Base-by-base conservation (phyloP, 1,140 invertebrate species). In the Pomacea maculata region DNA sequence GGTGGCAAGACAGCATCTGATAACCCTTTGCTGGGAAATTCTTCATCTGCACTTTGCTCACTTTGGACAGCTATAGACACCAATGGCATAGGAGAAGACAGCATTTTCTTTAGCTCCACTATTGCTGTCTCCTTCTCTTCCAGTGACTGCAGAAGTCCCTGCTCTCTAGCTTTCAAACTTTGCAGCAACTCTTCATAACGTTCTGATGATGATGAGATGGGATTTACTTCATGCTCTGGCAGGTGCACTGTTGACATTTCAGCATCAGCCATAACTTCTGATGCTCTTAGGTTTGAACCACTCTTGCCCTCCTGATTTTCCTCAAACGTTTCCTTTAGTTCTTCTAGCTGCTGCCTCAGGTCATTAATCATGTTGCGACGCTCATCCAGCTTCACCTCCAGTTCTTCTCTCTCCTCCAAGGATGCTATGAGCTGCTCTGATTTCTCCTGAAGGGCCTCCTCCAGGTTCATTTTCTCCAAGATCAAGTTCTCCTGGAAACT, bases 391-490 rank as follows among this genome's bases (percentile, higher is more conserved):
- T 78, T 79, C 29, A 76, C 73, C 45, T 80, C 45, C 15, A 83
- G 65, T 25, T 79, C 77, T 65, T 81, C 5, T 34, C 57, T 68
- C 8, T 70, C 10, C 19, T 68, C 67, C 7, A 29, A 19, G 19
- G 54, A 17, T 54, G 67, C 34, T 6, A 3, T 55, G 19, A 84
- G 64, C 34, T 84, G 81, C 45, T 61, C 34, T 45, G 68, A n/a
- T 65, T 83, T 80, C 55, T 82, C 78, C 29, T 70, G 25, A 29
- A 82, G 61, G 17, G 79, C 72, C 29, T 84, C 78, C 61, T 81
- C 75, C 65, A 84, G 61, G 5, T n/a, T 19, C 70, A 82, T 79
- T 25, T 82, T 76, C 52, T 81, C 77, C 77, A 78, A 57, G 45
- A 70, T 57, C 14, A 78, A 67, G 17, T 78, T 45, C 65, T 78